Percentiles rank a stretch among this genome's conserved stretches.
These are phyloP conservation scores for Capreolus pygargus DNA, from an alignment of 2,113 vertebrate species.

Conservation along the genomic window DNA sequence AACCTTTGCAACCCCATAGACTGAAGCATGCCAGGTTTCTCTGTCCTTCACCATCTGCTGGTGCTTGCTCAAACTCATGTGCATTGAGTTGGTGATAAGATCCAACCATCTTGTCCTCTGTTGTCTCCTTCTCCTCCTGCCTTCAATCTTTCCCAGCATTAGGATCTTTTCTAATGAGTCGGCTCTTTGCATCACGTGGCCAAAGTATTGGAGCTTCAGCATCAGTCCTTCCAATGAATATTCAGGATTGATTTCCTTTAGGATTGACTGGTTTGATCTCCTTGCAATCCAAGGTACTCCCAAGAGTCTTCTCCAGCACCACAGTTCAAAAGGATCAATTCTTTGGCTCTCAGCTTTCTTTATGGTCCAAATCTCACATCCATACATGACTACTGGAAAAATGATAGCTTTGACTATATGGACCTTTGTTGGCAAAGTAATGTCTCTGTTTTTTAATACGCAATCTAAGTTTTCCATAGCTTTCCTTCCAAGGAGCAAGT, in stretches of 20 bases:
- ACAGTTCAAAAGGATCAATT: not conserved
- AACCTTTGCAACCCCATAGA: not conserved
- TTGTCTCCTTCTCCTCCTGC: not conserved
- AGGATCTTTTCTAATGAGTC: not conserved
- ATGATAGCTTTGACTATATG: not conserved
- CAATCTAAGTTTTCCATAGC: not conserved
- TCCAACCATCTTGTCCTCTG: not conserved
- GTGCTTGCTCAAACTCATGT: not conserved
- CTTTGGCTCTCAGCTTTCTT: not conserved
- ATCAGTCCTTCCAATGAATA: not conserved
- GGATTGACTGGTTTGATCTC: not conserved
- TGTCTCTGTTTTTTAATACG: not conserved
- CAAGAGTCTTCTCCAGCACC: not conserved
- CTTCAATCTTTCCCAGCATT: not conserved
- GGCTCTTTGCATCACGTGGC: not conserved
- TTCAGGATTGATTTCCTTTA: not conserved
- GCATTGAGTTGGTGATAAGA: not conserved
- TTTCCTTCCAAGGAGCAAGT: not conserved
- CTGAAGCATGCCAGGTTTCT: not conserved
- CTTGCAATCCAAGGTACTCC: not conserved
- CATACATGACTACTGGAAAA: not conserved
- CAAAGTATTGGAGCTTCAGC: not conserved
- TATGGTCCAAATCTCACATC: not conserved
- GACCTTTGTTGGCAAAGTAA: not conserved
- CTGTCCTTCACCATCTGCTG: not conserved